Evolutionary conservation across 1,140 invertebrate genomes (phyloP).

Genomic region (Temnothorax longispinosus): DNA sequence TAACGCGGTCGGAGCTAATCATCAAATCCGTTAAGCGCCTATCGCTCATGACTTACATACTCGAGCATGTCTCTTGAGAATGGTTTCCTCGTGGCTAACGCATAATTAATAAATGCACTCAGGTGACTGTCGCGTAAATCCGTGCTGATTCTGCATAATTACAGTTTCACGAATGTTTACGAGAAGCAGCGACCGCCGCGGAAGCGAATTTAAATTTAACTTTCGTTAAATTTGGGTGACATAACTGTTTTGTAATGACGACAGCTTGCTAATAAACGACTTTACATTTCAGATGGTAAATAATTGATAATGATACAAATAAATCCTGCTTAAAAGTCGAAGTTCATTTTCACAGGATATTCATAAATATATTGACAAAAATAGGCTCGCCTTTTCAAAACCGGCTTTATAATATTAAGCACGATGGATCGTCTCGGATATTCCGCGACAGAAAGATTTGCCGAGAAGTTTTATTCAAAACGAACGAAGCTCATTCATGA

Average conservation of each 20-base stretch:
- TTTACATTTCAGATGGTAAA: background rate
- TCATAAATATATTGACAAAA: background rate
- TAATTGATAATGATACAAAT: constrained; percentile 35
- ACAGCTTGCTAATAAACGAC: background rate
- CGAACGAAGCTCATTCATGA: constrained; percentile 67
- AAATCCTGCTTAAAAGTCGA: constrained; percentile 54
- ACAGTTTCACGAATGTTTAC: background rate
- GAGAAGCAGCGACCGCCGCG: background rate
- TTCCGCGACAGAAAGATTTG: constrained; percentile 15
- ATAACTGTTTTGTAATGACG: background rate
- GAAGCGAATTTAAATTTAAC: constrained; percentile 12
- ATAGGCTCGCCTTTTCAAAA: constrained; percentile 18
- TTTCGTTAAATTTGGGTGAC: constrained; percentile 17
- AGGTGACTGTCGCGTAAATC: background rate
- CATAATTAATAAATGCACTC: constrained; percentile 40
- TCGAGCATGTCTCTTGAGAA: constrained; percentile 28
- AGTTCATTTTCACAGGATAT: constrained; percentile 39
- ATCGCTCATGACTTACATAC: constrained; percentile 27
- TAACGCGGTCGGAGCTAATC: constrained; percentile 61
- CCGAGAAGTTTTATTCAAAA: constrained; percentile 46
- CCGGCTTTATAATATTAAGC: constrained; percentile 53
- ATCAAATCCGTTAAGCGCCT: constrained; percentile 65
- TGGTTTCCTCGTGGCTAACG: constrained; percentile 27
- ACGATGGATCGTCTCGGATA: constrained; percentile 15
- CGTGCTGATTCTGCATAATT: background rate